A percentile compares a stretch with the other conserved stretches of the same genome.
These are phyloP conservation scores for Neocloeon triangulifer DNA, from an alignment of 1,140 invertebrate genomes.

Conservation along the genomic window DNA sequence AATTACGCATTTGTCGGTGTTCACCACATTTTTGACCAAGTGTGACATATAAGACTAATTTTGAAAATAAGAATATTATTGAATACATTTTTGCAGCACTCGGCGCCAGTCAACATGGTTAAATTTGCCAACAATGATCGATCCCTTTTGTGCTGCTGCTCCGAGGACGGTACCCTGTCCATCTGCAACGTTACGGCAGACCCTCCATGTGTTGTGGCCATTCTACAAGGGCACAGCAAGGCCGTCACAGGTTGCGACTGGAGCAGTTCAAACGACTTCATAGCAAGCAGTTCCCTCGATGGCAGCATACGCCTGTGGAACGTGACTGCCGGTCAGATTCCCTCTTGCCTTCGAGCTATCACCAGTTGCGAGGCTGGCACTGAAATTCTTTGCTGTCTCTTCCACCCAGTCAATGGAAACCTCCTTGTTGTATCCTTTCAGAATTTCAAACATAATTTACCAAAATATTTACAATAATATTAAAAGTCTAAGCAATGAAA, in stretches of 20 bases:
- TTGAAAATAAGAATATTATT: background rate
- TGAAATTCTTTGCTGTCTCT: conserved; percentile 49
- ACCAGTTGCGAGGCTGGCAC: conserved; percentile 34
- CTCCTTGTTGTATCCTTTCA: conserved; percentile 57
- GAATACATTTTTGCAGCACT: conserved; percentile 32
- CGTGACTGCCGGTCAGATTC: conserved; percentile 18
- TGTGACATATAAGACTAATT: conserved; percentile 11
- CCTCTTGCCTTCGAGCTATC: conserved; percentile 33
- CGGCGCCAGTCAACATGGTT: conserved; percentile 49
- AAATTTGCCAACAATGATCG: conserved; percentile 78
- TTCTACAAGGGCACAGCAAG: conserved; percentile 49
- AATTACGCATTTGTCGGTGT: conserved; percentile 70
- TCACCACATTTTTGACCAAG: conserved; percentile 68
- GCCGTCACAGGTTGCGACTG: conserved; percentile 66
- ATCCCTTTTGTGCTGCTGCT: conserved; percentile 55
- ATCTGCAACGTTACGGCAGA: conserved; percentile 52
- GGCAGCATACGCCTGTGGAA: conserved; percentile 55
- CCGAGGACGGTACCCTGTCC: conserved; percentile 54
- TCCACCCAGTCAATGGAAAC: conserved; percentile 75
- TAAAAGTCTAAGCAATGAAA: too few relatives aligned
- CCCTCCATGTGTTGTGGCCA: conserved; percentile 42
- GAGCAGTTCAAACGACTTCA: conserved; percentile 66
- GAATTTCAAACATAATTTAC: too few relatives aligned
- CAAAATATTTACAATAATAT: too few relatives aligned
- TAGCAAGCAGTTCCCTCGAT: conserved; percentile 57